phyloP scores from a whole-genome alignment of 1,140 invertebrate genomes.

The Drosophila lini region DNA sequence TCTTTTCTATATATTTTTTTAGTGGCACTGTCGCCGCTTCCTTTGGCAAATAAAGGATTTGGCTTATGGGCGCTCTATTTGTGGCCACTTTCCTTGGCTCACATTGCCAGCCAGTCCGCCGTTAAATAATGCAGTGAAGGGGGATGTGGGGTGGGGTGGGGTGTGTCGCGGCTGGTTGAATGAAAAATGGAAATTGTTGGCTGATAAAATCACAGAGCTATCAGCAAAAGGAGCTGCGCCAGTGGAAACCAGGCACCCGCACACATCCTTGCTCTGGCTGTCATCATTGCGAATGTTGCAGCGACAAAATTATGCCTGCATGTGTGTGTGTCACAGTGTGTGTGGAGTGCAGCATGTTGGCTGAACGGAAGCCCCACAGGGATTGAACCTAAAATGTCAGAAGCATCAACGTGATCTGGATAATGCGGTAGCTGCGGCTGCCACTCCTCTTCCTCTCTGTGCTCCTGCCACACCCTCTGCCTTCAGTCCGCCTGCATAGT shows the following conservation, averaged over 20 bases:
- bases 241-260: constrained; percentile 26
- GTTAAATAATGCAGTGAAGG: constrained; percentile 57
- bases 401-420: constrained; percentile 77
- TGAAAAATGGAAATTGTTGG: constrained; percentile 81
- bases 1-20: constrained; percentile 15
- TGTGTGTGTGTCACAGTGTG: constrained; percentile 4
- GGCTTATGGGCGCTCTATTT: constrained; percentile 67
- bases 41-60: constrained; percentile 69
- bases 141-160: not conserved
- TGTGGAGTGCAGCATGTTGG: constrained; percentile 38
- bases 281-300: constrained; percentile 76
- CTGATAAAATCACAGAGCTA: constrained; percentile 77
- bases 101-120: constrained; percentile 37
- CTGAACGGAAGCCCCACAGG: constrained; percentile 63
- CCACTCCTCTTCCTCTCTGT: constrained; percentile 7
- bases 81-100: constrained; percentile 72
- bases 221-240: constrained; percentile 58
- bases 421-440: constrained; percentile 65
- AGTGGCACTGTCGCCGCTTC: constrained; percentile 36
- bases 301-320: constrained; percentile 68
- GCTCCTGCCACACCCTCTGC: not conserved
- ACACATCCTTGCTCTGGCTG: constrained; percentile 62
- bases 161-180: constrained; percentile 21
- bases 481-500: constrained; percentile 1
- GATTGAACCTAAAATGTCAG: constrained; percentile 81